These are phyloP conservation scores for Heliopora coerulea DNA, from an alignment of 92 coral and sea anemone species.

Conservation along the genomic window DNA sequence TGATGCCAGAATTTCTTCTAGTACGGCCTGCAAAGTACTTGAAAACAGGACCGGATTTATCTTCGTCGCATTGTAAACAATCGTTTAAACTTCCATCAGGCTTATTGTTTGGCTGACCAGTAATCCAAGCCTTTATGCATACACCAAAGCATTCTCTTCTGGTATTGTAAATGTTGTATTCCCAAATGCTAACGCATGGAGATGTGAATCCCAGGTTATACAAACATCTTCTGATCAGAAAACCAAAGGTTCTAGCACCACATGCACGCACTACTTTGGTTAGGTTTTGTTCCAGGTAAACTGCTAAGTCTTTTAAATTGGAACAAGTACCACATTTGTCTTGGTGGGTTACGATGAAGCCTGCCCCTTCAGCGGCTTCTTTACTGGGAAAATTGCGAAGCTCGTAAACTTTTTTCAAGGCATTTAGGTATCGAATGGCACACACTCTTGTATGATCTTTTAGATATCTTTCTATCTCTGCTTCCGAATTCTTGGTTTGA, in stretches of 20 bases:
- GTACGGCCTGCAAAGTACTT: constrained; percentile 31
- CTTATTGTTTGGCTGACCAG: constrained; percentile 22
- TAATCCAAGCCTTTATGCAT: constrained; percentile 34
- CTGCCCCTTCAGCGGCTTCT: not conserved
- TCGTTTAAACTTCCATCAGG: constrained; percentile 32
- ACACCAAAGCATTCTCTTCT: constrained; percentile 12
- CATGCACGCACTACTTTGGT: constrained; percentile 23
- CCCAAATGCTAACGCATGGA: constrained; percentile 25
- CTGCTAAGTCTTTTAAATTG: constrained; percentile 20
- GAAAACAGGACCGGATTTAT: constrained; percentile 30
- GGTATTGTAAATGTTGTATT: constrained; percentile 23
- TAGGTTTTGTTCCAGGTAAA: constrained; percentile 23
- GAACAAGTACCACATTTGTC: constrained; percentile 30
- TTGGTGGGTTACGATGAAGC: constrained; percentile 17
- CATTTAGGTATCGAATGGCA: constrained; percentile 2
- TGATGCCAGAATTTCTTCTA: constrained; percentile 23
- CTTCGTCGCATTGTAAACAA: constrained; percentile 30
- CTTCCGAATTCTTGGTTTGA: constrained; percentile 20
- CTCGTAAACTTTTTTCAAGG: constrained; percentile 12
- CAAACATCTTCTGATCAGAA: constrained; percentile 13
- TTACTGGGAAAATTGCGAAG: constrained; percentile 29
- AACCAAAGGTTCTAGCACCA: not conserved
- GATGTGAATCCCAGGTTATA: constrained; percentile 12
- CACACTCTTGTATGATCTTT: constrained; percentile 27
- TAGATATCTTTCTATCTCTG: constrained; percentile 4